phyloP scores from a whole-genome alignment of 2,113 vertebrate species.

The Neomonachus schauinslandi region DNA sequence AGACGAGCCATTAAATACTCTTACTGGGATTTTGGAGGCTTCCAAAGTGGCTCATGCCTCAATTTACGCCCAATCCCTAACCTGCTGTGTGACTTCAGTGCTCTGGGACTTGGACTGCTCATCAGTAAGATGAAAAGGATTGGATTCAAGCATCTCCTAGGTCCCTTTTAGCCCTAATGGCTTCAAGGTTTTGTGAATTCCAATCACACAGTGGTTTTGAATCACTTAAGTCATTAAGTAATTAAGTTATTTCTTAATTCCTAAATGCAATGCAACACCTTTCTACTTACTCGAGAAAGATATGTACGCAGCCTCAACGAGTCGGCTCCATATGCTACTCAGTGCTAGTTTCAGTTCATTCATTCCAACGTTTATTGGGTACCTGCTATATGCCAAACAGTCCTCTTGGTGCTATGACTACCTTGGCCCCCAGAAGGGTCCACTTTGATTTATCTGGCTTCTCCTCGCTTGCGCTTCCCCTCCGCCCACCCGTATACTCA shows the following conservation, averaged over 20 bases:
- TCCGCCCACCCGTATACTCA: rapidly evolving
- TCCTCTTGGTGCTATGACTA: too few species aligned
- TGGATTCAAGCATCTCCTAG: background rate
- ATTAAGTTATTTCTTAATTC: background rate
- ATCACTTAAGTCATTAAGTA: background rate
- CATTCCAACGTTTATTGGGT: too few species aligned
- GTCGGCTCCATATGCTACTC: rapidly evolving
- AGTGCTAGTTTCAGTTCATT: background rate
- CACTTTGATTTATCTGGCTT: too few species aligned
- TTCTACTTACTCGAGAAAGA: background rate
- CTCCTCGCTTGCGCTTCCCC: too few species aligned
- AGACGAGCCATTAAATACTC: background rate
- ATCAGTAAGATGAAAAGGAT: too few species aligned
- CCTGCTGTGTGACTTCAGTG: background rate
- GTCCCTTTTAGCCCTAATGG: background rate
- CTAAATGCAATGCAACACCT: background rate
- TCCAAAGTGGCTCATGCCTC: background rate
- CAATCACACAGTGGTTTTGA: background rate
- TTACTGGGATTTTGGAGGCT: background rate
- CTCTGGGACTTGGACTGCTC: background rate
- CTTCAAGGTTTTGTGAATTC: background rate
- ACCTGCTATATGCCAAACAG: rapidly evolving
- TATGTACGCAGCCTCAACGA: rapidly evolving
- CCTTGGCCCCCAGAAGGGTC: background rate
- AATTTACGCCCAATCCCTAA: too few species aligned